These are phyloP conservation scores for Pelecanoides urinatrix DNA, from an alignment of 2,113 vertebrate species.

Conservation along the genomic window DNA sequence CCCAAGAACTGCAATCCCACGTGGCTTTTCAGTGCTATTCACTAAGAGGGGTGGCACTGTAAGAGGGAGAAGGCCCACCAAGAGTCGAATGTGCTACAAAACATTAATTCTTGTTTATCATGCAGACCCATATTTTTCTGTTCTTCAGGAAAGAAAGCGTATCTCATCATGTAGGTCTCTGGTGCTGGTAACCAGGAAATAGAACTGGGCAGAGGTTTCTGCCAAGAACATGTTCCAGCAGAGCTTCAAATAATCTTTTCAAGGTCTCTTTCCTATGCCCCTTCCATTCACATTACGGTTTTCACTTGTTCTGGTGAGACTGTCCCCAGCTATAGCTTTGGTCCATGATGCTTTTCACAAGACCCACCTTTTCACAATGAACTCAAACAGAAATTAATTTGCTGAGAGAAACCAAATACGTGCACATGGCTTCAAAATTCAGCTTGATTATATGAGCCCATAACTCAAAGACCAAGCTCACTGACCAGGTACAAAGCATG, in stretches of 20 bases:
- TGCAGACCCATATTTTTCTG: not conserved
- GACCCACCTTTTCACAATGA: not conserved
- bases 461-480: not conserved
- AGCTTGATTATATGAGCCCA: not conserved
- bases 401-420: not conserved
- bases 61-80: not conserved
- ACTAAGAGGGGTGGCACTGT: not conserved
- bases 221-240: not conserved
- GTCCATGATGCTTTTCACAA: not conserved
- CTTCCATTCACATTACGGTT: not conserved
- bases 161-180: not conserved
- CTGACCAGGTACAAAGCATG: not conserved
- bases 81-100: not conserved
- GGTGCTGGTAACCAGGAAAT: not conserved
- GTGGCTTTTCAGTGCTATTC: not conserved
- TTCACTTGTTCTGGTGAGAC: not conserved
- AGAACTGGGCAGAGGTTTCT: not conserved
- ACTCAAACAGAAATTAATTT: not conserved
- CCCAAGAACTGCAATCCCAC: not conserved
- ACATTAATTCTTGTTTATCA: not conserved
- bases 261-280: not conserved
- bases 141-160: not conserved
- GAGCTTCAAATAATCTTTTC: not conserved
- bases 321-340: not conserved
- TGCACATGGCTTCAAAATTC: not conserved